Base-by-base conservation (phyloP, 2,888 invertebrate species). In the Antheraea yamamai region DNA sequence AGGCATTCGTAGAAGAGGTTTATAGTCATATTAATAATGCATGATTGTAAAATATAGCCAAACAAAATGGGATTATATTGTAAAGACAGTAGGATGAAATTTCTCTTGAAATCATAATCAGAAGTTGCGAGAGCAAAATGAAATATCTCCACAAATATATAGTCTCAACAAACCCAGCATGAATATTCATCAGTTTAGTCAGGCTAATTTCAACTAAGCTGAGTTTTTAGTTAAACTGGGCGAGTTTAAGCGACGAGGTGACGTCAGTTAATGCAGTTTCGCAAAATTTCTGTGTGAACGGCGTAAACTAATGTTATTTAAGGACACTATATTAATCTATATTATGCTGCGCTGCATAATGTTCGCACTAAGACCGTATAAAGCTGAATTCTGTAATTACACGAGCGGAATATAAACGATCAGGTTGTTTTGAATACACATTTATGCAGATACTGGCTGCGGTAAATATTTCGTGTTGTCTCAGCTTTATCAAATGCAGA, bases 211-310 rank as follows among this genome's bases (percentile, higher is more conserved):
- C 20, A 70, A 70, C 70, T 39, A 39, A 73, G 64, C 39, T 64
- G 35, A 70, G 58, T 58, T 73, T 75, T 75, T 72, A 61, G 66
- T 30, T 66, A 52, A 73, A 35, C 73, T 55, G 64, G 12, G 52
- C 26, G 39, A 70, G 55, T 55, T 39, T 74, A 55, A 55, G 55
- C 74, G n/a, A 70, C 70, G 35, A 35, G 55, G 55, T 74, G 74
- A 68, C 81, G 77, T 78, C 81, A 75, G 70, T 73, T 76, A 83
- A 81, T 81, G 80, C 78, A 81, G 80, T 83, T 83, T 82, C 74
- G 79, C 73, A 39, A 75, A 81, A 81, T 80, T 80, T 81, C 75
- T 74, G 78, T 76, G 78, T 80, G 79, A 75, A 73, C 72, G 75
- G 75, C 76, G 75, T 74, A 76, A 77, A 79, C 77, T 75, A 80